These are phyloP conservation scores for Rhynchomys soricoides DNA, from an alignment of 2,113 vertebrate species.

Conservation along the genomic window DNA sequence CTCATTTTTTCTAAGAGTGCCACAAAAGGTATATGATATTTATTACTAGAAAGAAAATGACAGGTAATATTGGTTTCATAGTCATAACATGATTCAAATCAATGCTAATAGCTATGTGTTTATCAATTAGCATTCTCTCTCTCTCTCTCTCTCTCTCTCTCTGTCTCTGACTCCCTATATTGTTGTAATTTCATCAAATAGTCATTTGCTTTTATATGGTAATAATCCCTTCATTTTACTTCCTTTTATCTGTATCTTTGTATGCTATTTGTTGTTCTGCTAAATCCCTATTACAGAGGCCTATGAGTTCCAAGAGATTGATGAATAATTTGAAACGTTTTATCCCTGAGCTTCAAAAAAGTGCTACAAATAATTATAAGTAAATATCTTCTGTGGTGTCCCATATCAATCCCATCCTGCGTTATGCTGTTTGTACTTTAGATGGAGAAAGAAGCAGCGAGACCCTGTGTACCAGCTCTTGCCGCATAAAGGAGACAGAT, in stretches of 20 bases:
- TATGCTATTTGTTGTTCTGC: slow-evolving; percentile 86
- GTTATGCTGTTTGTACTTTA: slow-evolving; percentile 82
- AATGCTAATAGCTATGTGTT: slow-evolving; percentile 81
- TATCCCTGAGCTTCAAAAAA: slow-evolving; percentile 89
- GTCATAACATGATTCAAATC: slow-evolving; percentile 77
- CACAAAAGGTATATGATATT: neutral
- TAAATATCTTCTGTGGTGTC: slow-evolving; percentile 87
- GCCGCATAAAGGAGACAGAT: slow-evolving; percentile 70
- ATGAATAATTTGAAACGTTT: slow-evolving; percentile 91
- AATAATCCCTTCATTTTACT: slow-evolving; percentile 87
- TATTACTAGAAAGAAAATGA: slow-evolving; percentile 75
- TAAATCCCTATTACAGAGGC: slow-evolving; percentile 87
- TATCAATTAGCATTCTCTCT: slow-evolving; percentile 87
- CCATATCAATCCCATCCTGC: slow-evolving; percentile 82
- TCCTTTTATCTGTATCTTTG: slow-evolving; percentile 87
- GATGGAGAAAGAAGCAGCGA: slow-evolving; percentile 69
- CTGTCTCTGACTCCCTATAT: slow-evolving; percentile 81
- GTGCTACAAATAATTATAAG: slow-evolving; percentile 91
- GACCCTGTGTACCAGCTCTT: slow-evolving; percentile 75
- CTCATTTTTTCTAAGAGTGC: neutral
- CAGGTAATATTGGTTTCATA: slow-evolving; percentile 79
- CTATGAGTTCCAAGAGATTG: slow-evolving; percentile 85
- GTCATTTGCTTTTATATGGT: slow-evolving; percentile 87
- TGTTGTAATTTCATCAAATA: slow-evolving; percentile 88
- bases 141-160: slow-evolving; percentile 82